A percentile compares a stretch with the other conserved stretches of the same genome.
phyloP scores from a whole-genome alignment of 2,888 invertebrate genomes.

The Drosophila rellima region DNA sequence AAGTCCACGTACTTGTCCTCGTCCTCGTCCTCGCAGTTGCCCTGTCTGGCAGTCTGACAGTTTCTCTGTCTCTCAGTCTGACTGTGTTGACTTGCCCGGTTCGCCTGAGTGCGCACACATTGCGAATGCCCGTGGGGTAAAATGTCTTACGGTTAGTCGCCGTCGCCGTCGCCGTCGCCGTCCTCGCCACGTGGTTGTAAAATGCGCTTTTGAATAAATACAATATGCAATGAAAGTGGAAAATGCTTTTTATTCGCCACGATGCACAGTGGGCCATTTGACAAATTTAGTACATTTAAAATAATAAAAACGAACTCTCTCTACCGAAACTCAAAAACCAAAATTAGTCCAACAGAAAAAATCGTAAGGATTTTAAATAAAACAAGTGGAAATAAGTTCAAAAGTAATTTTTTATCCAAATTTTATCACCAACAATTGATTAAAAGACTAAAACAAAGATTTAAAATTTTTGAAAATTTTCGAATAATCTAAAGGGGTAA shows the following conservation, averaged over 20 bases:
- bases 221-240: slow-evolving; percentile 52
- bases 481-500: too few relatives aligned
- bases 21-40: slow-evolving; percentile 36
- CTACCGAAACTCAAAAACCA: too few relatives aligned
- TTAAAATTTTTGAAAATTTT: too few relatives aligned
- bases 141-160: slow-evolving; percentile 55
- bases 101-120: slow-evolving; percentile 47
- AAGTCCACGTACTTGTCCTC: slow-evolving; percentile 39
- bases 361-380: too few relatives aligned
- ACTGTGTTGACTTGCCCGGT: slow-evolving; percentile 49
- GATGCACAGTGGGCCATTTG: background rate
- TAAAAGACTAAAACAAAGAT: too few relatives aligned
- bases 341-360: too few relatives aligned
- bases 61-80: slow-evolving; percentile 20
- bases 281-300: rapidly evolving
- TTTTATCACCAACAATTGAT: too few relatives aligned
- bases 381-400: too few relatives aligned
- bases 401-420: too few relatives aligned
- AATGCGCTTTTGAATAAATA: slow-evolving; percentile 78
- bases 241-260: slow-evolving; percentile 32
- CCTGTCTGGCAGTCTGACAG: slow-evolving; percentile 23
- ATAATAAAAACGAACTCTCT: too few relatives aligned
- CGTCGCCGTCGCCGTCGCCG: slow-evolving; percentile 25
- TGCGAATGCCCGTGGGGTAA: slow-evolving; percentile 41
- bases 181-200: slow-evolving; percentile 56